phyloP scores from a whole-genome alignment of 1,140 invertebrate genomes.

The Bicyclus anynana region DNA sequence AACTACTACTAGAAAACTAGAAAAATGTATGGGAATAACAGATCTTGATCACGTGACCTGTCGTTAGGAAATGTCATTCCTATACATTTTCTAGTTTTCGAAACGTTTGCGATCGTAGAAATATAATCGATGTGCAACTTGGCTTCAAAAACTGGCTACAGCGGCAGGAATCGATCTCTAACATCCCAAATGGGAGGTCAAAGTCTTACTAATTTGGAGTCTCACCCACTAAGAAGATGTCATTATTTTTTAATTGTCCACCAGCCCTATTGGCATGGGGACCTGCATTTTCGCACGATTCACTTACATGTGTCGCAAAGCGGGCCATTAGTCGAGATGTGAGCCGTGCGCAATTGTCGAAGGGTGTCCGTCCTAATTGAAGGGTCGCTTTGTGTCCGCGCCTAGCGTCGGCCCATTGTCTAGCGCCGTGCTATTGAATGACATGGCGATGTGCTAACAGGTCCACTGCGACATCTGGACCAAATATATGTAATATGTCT shows the following conservation, averaged over 20 bases:
- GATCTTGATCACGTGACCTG: no score
- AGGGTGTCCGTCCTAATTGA: constrained; percentile 60
- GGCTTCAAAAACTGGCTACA: no score
- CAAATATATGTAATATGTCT: background rate
- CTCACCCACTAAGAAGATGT: no score
- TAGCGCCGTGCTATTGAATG: constrained; percentile 11
- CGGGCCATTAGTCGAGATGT: constrained; percentile 50
- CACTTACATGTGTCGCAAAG: constrained; percentile 53
- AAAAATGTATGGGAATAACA: no score
- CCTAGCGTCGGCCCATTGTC: constrained; percentile 44
- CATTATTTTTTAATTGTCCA: background rate
- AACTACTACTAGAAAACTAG: no score
- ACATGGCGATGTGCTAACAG: constrained; percentile 17
- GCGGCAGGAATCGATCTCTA: no score
- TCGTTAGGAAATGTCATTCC: no score
- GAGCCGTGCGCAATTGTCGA: constrained; percentile 51
- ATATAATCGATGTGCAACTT: no score
- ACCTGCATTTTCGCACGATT: constrained; percentile 42
- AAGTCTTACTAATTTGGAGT: no score
- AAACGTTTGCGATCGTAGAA: no score
- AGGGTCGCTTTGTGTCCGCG: constrained; percentile 46
- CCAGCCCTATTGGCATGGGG: constrained; percentile 28
- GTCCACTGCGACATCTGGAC: constrained; percentile 30
- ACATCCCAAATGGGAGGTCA: no score
- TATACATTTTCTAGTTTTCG: no score